A percentile compares a stretch with the other conserved stretches of the same genome.
Evolutionary conservation across 2,797 vertebrate species (phyloP).

Genomic region (Acrossocheilus fasciatus): DNA sequence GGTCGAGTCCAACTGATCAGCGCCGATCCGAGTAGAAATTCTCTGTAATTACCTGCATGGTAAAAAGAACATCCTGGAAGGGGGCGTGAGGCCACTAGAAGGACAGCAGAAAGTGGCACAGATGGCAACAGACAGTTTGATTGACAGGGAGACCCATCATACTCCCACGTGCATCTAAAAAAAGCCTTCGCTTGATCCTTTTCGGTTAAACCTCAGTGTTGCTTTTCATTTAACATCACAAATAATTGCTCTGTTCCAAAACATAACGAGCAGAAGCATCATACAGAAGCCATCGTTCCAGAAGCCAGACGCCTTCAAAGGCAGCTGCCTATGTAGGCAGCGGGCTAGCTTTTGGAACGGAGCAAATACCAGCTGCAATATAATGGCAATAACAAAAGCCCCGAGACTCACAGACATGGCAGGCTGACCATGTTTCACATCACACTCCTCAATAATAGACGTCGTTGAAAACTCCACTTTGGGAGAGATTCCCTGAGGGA

Average conservation of each 20-base stretch:
- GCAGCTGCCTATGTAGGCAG: constrained; percentile 4
- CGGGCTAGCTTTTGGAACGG: neutral
- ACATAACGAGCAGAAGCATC: constrained; percentile 15
- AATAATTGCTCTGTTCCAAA: constrained; percentile 18
- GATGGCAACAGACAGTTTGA: constrained; percentile 58
- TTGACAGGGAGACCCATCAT: constrained; percentile 65
- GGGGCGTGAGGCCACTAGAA: constrained; percentile 67
- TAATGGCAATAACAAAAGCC: constrained; percentile 34
- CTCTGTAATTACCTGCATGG: constrained; percentile 76
- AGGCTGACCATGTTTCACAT: constrained; percentile 65
- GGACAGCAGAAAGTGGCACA: constrained; percentile 67
- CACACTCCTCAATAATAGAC: constrained; percentile 90
- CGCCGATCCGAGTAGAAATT: constrained; percentile 67
- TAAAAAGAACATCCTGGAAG: constrained; percentile 77
- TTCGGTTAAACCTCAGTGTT: neutral
- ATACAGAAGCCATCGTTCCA: neutral
- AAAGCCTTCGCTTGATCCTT: constrained; percentile 32
- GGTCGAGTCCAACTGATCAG: constrained; percentile 46
- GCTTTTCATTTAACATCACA: constrained; percentile 4
- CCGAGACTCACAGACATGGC: constrained; percentile 61
- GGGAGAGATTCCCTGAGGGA: constrained; percentile 90
- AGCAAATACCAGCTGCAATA: constrained; percentile 11
- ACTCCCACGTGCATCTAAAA: constrained; percentile 57
- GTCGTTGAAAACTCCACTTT: constrained; percentile 91
- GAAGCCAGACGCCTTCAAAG: constrained; percentile 12